Conservation (phyloP, 1,140 invertebrate species). For the Cephus cinctus region DNA sequence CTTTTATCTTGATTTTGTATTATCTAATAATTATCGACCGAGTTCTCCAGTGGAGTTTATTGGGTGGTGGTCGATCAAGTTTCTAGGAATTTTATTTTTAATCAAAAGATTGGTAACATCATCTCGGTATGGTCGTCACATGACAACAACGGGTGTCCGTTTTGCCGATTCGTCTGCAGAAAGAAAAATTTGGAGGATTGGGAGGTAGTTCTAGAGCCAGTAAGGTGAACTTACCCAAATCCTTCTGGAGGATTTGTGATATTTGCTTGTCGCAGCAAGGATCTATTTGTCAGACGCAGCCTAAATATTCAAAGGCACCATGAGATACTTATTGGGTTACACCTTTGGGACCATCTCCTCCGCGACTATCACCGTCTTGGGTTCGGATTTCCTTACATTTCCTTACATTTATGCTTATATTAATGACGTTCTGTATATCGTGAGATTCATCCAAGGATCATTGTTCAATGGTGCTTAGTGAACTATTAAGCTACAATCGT, state of each 20-base stretch:
- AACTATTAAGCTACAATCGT: background rate
- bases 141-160: constrained; percentile 37
- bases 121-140: constrained; percentile 40
- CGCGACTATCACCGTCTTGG: constrained; percentile 60
- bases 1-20: no score
- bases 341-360: constrained; percentile 62
- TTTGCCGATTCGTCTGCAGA: constrained; percentile 4
- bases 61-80: no score
- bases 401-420: constrained; percentile 6
- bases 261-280: constrained; percentile 14
- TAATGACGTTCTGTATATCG: constrained; percentile 5
- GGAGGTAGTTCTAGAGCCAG: background rate
- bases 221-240: background rate
- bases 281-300: background rate
- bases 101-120: no score
- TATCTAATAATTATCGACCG: no score
- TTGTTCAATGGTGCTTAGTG: background rate
- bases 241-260: background rate
- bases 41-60: no score
- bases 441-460: no score
- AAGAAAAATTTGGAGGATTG: background rate
- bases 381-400: constrained; percentile 28
- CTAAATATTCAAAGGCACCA: constrained; percentile 18
- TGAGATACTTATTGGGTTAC: constrained; percentile 68
- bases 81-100: no score